These are phyloP conservation scores for Microplitis mediator DNA, from an alignment of 1,140 invertebrate genomes.

Conservation along the genomic window DNA sequence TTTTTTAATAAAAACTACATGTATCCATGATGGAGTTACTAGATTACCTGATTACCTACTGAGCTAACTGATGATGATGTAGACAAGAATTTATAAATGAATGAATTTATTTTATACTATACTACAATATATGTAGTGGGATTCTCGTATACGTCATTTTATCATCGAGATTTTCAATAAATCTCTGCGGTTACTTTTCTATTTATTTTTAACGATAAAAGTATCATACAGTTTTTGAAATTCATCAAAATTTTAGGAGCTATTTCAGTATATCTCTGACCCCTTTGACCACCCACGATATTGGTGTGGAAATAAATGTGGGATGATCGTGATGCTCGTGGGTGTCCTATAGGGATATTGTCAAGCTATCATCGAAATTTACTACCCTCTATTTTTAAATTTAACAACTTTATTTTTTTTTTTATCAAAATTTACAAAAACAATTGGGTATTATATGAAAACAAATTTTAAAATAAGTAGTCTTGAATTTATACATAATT, in stretches of 20 bases:
- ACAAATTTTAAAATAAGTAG: no score
- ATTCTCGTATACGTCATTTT: background rate
- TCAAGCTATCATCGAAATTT: background rate
- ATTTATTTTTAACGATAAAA: no score
- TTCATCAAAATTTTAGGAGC: background rate
- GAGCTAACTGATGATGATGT: background rate
- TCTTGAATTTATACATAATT: no score
- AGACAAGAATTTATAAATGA: background rate
- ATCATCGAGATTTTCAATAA: background rate
- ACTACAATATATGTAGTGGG: background rate
- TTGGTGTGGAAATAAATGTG: conserved; percentile 2
- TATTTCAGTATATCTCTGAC: conserved; percentile 8
- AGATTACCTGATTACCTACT: background rate
- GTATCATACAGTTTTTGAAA: background rate
- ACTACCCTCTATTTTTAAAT: background rate
- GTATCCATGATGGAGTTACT: no score
- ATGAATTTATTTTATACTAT: background rate
- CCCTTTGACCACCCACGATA: conserved; percentile 8
- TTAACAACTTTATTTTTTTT: background rate
- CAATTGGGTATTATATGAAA: background rate
- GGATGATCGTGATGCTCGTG: background rate
- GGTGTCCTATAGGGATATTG: background rate
- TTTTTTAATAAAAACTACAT: no score
- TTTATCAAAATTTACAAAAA: background rate
- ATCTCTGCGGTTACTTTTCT: background rate